Conservation (phyloP, 1,140 invertebrate species). For the Ericerus pela region DNA sequence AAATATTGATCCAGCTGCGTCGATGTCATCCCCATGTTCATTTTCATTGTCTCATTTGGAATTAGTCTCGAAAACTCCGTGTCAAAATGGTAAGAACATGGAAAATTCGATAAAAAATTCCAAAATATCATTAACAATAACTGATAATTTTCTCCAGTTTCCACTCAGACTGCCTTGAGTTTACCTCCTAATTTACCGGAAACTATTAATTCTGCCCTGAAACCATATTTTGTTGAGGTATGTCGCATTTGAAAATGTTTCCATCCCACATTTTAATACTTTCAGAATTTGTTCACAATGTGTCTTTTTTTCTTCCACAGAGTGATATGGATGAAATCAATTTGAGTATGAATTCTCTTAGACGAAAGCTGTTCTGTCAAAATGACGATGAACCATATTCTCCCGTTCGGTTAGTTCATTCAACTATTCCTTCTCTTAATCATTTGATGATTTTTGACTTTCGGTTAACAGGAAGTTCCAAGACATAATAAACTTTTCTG, state of each 20-base stretch:
- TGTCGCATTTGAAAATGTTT: neutral
- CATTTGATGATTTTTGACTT: too few relatives aligned
- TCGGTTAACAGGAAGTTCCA: too few relatives aligned
- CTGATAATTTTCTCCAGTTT: neutral
- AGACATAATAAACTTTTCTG: too few relatives aligned
- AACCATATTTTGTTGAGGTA: slow-evolving; percentile 1
- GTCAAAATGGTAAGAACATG: slow-evolving; percentile 4
- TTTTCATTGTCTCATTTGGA: neutral
- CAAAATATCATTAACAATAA: neutral
- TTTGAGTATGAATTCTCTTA: slow-evolving; percentile 7
- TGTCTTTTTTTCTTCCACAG: neutral
- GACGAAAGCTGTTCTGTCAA: slow-evolving; percentile 10
- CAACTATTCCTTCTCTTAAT: too few relatives aligned
- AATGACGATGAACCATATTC: neutral
- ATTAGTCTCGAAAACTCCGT: neutral
- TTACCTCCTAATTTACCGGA: slow-evolving; percentile 13
- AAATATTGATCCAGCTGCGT: neutral
- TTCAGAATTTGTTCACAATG: neutral
- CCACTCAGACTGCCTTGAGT: slow-evolving; percentile 6
- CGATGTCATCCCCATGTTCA: neutral
- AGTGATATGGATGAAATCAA: neutral
- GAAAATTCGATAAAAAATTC: too few relatives aligned
- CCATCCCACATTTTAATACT: neutral
- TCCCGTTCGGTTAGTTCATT: neutral
- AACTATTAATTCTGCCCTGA: neutral